Evolutionary conservation across 2,888 invertebrate species (phyloP), one percentile per base, ranked within the genome.

Genomic region (Lasius fuliginosus): DNA sequence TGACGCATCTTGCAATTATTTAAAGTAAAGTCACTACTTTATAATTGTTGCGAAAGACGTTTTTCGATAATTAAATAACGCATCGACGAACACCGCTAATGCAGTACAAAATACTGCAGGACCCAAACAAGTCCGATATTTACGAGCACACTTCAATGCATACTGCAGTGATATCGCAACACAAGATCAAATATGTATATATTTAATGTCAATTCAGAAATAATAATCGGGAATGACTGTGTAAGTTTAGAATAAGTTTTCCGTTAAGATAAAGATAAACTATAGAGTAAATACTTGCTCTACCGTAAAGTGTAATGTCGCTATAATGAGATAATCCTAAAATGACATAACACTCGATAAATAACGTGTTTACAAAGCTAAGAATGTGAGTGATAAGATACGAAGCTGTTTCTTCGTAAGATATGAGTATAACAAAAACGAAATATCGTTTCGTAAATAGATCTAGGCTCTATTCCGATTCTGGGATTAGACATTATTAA

Each of bases 51-150:
- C 6, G 15, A 68, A 30, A 8, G 33, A 60, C 8, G 67, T 79
- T 79, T 60, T 23, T 33, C 36, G 73, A 81, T 71, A 33, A 67
- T 67, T 40, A 49, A 56, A 40, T 3, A 18, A 36, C 27, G 53
- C n/a, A 36, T 36, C 46, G 36, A 42, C 23, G 18, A 69, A 69
- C 27, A 46, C 36, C 12, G 60, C 36, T 60, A 36, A 62, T 12
- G 46, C 60, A 62, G 46, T 73, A 62, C 36, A 73, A 73, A 73
- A 46, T 8, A 40, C 9, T 40, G 40, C 69, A 30, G 15, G 30
- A 40, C 9, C 69, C 56, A 33, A 62, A 60, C 36, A 81, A 81
- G 79, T 81, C 73, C 79, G 79, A 81, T 81, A 81, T 81, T 71
- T 60, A 46, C 3, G 46, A 62, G 56, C 46, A 73, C 60, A 79